phyloP scores from a whole-genome alignment of 2,797 vertebrate species.

The Pseudochirops corinnae region DNA sequence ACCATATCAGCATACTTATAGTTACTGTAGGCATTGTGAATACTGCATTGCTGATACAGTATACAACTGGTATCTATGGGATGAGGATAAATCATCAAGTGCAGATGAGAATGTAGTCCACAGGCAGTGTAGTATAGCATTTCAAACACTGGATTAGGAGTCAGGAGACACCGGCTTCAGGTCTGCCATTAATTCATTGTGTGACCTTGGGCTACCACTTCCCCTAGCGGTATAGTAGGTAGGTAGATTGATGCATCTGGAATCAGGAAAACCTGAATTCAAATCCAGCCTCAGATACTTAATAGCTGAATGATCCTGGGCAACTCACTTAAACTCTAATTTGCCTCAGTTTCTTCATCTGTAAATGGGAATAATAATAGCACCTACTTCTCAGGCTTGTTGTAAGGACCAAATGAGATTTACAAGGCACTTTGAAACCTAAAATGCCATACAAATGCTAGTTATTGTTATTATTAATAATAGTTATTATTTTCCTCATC shows the following conservation, averaged over 20 bases:
- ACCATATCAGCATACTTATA: no score
- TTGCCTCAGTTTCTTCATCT: no score
- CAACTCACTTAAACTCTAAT: no score
- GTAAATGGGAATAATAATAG: no score
- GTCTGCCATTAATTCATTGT: not conserved
- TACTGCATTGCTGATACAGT: no score
- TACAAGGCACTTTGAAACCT: no score
- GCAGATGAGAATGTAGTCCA: not conserved
- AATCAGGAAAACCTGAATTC: not conserved
- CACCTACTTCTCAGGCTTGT: no score
- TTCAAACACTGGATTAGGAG: not conserved
- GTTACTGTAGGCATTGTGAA: no score
- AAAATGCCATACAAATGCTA: no score
- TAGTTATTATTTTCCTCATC: no score
- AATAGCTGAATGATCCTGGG: not conserved
- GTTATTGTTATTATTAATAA: no score
- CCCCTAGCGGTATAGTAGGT: not conserved
- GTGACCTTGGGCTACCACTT: not conserved
- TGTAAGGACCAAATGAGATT: no score
- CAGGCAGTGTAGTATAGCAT: not conserved
- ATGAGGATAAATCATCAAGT: not conserved
- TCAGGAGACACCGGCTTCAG: not conserved
- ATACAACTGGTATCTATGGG: not conserved
- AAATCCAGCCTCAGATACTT: not conserved
- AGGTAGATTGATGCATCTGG: not conserved